Conservation (phyloP, 1,140 invertebrate genomes). For the Pentalonia nigronervosa region DNA sequence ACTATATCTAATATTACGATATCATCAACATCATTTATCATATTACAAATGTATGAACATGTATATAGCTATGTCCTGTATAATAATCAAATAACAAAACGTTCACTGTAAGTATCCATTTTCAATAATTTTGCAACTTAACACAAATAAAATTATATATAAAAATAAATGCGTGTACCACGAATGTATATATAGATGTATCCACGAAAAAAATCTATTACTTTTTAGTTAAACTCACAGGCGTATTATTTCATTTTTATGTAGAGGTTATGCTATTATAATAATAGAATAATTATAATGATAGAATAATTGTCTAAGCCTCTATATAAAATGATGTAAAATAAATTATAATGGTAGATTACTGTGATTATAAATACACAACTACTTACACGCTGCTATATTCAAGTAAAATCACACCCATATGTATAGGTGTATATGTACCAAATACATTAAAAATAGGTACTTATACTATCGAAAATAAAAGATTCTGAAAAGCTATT, state of each 20-base stretch:
- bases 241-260: background rate
- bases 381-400: background rate
- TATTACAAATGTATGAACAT: too few species aligned
- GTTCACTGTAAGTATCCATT: background rate
- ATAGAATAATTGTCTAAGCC: background rate
- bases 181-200: background rate
- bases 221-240: background rate
- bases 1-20: too few species aligned
- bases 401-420: background rate
- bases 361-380: background rate
- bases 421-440: too few species aligned
- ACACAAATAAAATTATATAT: too few species aligned
- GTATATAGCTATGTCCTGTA: background rate
- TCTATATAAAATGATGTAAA: background rate
- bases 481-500: too few species aligned
- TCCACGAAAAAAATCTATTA: background rate
- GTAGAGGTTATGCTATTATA: too few species aligned
- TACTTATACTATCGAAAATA: too few species aligned
- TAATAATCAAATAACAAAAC: background rate
- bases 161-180: too few species aligned
- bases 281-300: too few species aligned
- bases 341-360: background rate
- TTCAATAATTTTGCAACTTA: background rate
- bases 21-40: too few species aligned
- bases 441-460: too few species aligned